Base-by-base conservation (phyloP, 2,888 invertebrate species). In the Volucella inanis region DNA sequence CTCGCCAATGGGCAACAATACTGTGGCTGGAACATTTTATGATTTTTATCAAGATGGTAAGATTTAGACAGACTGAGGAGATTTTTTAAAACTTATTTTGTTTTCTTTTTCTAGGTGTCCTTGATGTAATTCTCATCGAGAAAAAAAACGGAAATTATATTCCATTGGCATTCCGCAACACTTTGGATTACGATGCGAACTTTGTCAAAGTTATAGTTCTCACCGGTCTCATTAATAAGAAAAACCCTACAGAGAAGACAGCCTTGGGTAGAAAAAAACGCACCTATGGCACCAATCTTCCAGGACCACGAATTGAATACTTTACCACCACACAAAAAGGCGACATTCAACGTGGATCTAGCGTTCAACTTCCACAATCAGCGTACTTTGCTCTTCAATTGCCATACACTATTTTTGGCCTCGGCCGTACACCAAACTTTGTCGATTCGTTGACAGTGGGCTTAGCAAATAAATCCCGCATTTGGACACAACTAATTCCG, bases 341-440 rank as follows among this genome's bases (percentile, higher is more conserved):
- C 0, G 94, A 94, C 65, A 93, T 94, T 64, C 94, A 97, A 86
- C 95, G 94, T 81, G 97, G 97, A 38, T 95, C 95, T 15, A 97
- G 97, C 67, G 96, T 96, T 0, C 99, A 99, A 91, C 91, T 98
- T 59, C 95, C 98, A 0, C 98, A 98, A 91, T 97, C 98, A 31
- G 97, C 98, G 1, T 96, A 98, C 91, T 96, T 96, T 91, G 95
- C 98, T 1, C 93, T 99, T n/a, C 98, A 98, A 91, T 93, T 99
- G 74, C 99, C 99, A 0, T 99, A 98, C 91, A 96, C 96, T 0
- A 96, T 98, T 87, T 99, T 99, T 92, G 99, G 99, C 1, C 93
- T 99, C n/a, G 99, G 99, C 2, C 94, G 98, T 79, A 98, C 98
- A 47, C 99, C 99, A 1, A 99, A 99, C 93, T 99, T 99, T 93